Evolutionary conservation across 2,888 invertebrate species (phyloP), one percentile per base, ranked within the genome.

Genomic region (Philaethria dido): DNA sequence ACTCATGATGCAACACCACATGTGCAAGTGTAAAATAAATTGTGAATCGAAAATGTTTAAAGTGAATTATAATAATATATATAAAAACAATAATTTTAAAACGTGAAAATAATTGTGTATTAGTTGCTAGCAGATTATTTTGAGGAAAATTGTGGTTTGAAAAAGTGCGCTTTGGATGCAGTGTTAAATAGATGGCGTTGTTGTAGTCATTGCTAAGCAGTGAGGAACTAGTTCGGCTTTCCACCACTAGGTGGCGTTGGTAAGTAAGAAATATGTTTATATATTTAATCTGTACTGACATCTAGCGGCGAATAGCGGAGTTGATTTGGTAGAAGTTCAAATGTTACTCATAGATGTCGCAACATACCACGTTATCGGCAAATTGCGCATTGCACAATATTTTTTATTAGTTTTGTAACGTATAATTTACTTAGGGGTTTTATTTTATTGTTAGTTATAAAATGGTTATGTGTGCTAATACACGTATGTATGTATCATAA

Each of bases 91-190:
- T 59, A 69, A 72, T 68, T 78, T 76, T 75, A 79, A 79, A 80
- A 85, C 80, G 83, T 87, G 84, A 78, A 73, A 69, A 62, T 66
- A 63, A 62, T 62, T 73, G 72, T 72, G 68, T 67, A 16, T 44
- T 63, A 69, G 64, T 73, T 69, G 64, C 69, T 61, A 60, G 61
- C 64, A 69, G 64, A 71, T 69, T 64, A 52, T 71, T 69, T 62
- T 64, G 62, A 67, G 59, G 50, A 69, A 68, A 62, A 69, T 59
- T 71, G 83, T 86, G 83, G 78, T 79, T 79, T 74, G 25, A 76
- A 78, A 79, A 80, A 77, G 87, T 88, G 87, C 79, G 78, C 78
- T 81, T 87, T 90, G 92, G 92, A 92, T 92, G 92, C 92, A 92
- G 92, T 92, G 92, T 80, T 86, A 72, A n/a, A 80, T 80, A 90